Conservation (phyloP, 2,888 invertebrate species). For the Lasioglossum villosulum region DNA sequence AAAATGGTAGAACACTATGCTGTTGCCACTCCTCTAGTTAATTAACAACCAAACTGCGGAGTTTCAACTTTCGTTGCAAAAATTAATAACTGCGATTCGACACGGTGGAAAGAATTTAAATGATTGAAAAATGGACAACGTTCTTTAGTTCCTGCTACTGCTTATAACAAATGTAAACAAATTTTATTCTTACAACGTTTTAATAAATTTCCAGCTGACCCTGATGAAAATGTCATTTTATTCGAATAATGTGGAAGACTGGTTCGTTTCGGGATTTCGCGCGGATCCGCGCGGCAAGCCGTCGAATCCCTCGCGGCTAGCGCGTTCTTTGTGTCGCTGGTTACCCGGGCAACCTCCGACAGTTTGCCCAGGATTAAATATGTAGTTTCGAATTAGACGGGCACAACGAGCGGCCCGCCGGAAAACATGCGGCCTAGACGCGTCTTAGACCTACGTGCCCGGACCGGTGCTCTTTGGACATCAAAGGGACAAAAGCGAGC, state of each 20-base stretch:
- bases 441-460: conserved; percentile 29
- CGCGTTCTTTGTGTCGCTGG: conserved; percentile 74
- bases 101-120: neutral
- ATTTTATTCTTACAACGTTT: neutral
- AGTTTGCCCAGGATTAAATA: conserved; percentile 83
- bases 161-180: no score
- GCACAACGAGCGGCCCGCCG: conserved; percentile 64
- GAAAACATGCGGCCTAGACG: conserved; percentile 34
- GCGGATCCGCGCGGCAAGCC: conserved; percentile 32
- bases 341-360: conserved; percentile 73
- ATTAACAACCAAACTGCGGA: no score
- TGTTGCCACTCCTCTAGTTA: no score
- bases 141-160: neutral
- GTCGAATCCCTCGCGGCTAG: conserved; percentile 71
- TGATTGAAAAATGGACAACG: neutral
- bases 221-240: neutral
- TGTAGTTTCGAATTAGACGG: conserved; percentile 82
- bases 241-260: neutral
- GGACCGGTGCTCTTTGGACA: conserved; percentile 26
- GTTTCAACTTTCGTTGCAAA: no score
- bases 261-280: neutral
- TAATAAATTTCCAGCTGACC: neutral
- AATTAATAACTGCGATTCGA: no score
- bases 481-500: conserved; percentile 54
- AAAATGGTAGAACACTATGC: neutral